Evolutionary conservation across 2,888 invertebrate species (phyloP), one percentile per base, ranked within the genome.

Genomic region (Drosophila bunnanda): DNA sequence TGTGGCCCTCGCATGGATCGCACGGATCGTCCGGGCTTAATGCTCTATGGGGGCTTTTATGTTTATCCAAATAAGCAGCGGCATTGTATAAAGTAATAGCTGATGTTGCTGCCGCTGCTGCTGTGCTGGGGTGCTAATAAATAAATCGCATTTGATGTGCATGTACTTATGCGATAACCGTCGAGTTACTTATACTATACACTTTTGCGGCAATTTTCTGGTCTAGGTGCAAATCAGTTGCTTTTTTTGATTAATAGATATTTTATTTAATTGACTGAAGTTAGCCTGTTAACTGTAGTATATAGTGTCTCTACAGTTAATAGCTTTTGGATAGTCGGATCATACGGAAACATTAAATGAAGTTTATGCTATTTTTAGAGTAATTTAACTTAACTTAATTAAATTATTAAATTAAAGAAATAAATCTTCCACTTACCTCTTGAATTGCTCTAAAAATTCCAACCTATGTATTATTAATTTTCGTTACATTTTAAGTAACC

Each of bases 111-210:
- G 82, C 25, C 25, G 25, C 25, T 25, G 25, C 25, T 25, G 25
- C 25, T 25, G 25, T 25, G 25, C 25, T 86, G 89, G 82, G 89
- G 88, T 88, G 82, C 85, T 85, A 89, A 89, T 89, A 89, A 89
- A 89, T 85, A 88, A 89, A 89, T 82, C 85, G 79, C 81, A 89
- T 74, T 84, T 79, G 46, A 61, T 74, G 76, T 75, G 73, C 53
- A 75, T 39, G 59, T 58, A 55, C 70, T 50, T 59, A 50, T 54
- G 57, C 53, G 72, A 72, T 72, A 72, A 58, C 57, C n/a, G 46
- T n/a, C 46, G 50, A 50, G 8, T 50, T n/a, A n/a, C n/a, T n/a
- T n/a, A n/a, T n/a, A n/a, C n/a, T 8, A 32, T 43, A 43, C 22
- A 17, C 20, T 25, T 57, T 46, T 32, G 44, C 32, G 7, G 46